phyloP scores from a whole-genome alignment of 2,888 invertebrate species.

The Caenorhabditis sinica region DNA sequence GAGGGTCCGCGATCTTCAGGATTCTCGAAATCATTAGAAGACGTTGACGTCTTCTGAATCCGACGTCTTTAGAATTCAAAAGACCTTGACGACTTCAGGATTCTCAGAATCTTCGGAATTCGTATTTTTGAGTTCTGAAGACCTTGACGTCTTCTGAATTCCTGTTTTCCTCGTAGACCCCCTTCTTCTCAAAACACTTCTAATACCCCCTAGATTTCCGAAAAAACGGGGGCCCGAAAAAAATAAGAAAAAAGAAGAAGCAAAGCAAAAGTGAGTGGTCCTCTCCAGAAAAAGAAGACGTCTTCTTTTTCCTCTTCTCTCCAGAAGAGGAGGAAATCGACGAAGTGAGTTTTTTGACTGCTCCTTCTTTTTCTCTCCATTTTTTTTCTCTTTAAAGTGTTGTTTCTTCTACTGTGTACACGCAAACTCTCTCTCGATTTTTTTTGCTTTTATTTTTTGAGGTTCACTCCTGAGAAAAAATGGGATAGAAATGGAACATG shows the following conservation, averaged over 20 bases:
- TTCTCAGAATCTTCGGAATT: neutral
- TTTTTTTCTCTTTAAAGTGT: constrained; percentile 14
- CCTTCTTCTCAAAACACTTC: neutral
- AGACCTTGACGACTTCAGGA: neutral
- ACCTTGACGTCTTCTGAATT: neutral
- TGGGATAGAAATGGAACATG: neutral
- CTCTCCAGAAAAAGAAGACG: constrained; percentile 14
- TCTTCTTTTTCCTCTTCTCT: neutral
- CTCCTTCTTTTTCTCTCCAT: neutral
- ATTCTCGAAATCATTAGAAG: neutral
- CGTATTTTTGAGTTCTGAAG: neutral
- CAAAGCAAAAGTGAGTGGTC: constrained; percentile 36
- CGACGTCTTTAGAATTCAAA: too few relatives aligned
- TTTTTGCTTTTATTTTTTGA: neutral
- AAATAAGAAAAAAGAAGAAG: neutral
- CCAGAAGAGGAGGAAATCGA: constrained; percentile 24
- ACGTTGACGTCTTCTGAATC: too few relatives aligned
- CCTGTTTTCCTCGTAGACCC: too few relatives aligned
- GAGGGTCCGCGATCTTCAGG: neutral
- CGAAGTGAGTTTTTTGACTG: constrained; percentile 43
- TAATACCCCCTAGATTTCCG: constrained; percentile 28
- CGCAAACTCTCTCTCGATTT: neutral
- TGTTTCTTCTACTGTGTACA: constrained; percentile 16
- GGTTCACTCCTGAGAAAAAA: neutral
- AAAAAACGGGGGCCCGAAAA: neutral